Evolutionary conservation across 2,113 vertebrate species (phyloP), one percentile per base, ranked within the genome.

Genomic region (Indicator maculatus): DNA sequence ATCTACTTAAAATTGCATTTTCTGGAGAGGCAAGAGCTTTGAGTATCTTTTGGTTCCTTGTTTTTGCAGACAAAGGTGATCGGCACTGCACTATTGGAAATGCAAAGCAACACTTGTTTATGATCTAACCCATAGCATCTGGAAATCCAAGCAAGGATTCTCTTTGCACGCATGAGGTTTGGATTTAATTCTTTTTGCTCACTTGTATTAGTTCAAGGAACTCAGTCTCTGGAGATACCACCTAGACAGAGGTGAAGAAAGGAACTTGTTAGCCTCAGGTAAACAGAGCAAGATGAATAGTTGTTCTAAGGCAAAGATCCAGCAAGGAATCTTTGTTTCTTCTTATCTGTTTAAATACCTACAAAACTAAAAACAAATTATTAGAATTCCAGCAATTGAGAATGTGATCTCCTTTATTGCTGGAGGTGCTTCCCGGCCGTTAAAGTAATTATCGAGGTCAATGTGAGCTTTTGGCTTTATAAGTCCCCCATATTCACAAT

Each of bases 241-340:
- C 86, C 93, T 94, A 95, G 92, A 95, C 80, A 88, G 86, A 91
- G 80, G 31, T 88, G 80, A 95, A 95, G 86, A 86, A 95, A 95
- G 70, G 70, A 95, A 84, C 88, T 56, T 86, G n/a, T 82, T 92
- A 93, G 80, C 86, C 86, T 93, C 88, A 27, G 86, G 95, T 88
- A 78, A 90, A 65, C 1, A 1, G 53, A 88, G 53, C 1, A 33
- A 94, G 80, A 93, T 60, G 2, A 95, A 81, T 61, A 93, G 79
- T n/a, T 92, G 58, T 92, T 93, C 61, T 44, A 92, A 84, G 93
- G 88, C 76, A 92, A 86, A 81, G 77, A 94, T 92, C 86, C 92
- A 95, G 73, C 41, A 90, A 69, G 81, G 36, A 77, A 96, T 86
- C 86, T 94, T 95, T 96, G 88, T 95, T 93, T 95, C 76, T 86